phyloP scores from a whole-genome alignment of 53 echinoderm and acorn worm genomes.

The Mesocentrotus franciscanus region DNA sequence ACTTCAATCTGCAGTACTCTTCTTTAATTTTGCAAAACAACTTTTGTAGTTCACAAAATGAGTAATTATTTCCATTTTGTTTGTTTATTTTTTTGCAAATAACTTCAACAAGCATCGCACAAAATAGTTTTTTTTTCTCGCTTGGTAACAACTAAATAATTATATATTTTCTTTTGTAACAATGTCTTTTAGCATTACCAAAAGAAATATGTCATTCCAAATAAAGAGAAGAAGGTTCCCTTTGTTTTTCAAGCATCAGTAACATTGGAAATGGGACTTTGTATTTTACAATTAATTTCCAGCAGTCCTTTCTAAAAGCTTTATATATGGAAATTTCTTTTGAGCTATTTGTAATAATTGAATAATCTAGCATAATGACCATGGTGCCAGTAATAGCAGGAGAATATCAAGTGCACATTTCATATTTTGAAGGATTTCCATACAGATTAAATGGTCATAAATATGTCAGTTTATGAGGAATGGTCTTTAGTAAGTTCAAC shows the following conservation, averaged over 20 bases:
- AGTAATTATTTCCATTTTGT: too few relatives aligned
- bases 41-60: too few relatives aligned
- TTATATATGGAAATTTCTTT: neutral
- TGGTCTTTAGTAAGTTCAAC: slow-evolving; percentile 25
- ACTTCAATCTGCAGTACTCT: too few relatives aligned
- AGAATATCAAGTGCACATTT: neutral
- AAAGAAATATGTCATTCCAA: too few relatives aligned
- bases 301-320: neutral
- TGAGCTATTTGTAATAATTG: slow-evolving; percentile 44
- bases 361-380: slow-evolving; percentile 57
- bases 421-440: neutral
- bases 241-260: neutral
- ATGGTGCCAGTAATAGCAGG: slow-evolving; percentile 16
- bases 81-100: too few relatives aligned
- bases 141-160: too few relatives aligned
- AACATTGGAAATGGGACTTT: neutral
- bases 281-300: neutral
- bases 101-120: too few relatives aligned
- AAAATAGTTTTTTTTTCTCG: too few relatives aligned
- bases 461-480: slow-evolving; percentile 51
- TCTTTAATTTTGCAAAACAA: too few relatives aligned
- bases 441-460: slow-evolving; percentile 49
- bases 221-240: neutral
- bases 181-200: too few relatives aligned
- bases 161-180: too few relatives aligned